phyloP scores from a whole-genome alignment of 2,113 vertebrate genomes.

The Pelecanus crispus region DNA sequence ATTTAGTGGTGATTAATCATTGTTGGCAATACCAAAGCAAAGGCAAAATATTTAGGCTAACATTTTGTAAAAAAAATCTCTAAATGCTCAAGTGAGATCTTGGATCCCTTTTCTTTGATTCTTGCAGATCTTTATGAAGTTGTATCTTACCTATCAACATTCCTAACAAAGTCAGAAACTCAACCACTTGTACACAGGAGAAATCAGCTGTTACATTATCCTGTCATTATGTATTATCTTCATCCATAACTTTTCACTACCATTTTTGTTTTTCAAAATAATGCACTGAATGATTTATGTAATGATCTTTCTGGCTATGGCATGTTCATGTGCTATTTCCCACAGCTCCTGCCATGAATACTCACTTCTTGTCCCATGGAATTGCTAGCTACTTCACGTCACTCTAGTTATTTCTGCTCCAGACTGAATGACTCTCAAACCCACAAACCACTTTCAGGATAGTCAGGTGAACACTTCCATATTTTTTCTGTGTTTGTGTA shows the following conservation, averaged over 20 bases:
- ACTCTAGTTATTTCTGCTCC: neutral
- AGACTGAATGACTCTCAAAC: neutral
- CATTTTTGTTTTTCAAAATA: neutral
- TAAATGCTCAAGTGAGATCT: neutral
- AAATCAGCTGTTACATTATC: neutral
- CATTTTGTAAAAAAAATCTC: neutral
- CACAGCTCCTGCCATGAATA: neutral
- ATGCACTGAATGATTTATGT: neutral
- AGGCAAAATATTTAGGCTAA: neutral
- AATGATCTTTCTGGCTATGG: neutral
- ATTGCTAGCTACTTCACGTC: neutral
- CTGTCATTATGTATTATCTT: neutral
- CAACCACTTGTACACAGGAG: neutral
- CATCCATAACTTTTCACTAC: neutral
- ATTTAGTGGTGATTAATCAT: neutral
- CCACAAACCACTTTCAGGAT: neutral
- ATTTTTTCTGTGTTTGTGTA: neutral
- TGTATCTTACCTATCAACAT: neutral
- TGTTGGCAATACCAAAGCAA: neutral
- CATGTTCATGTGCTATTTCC: neutral
- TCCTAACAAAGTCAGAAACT: neutral
- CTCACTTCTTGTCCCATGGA: neutral
- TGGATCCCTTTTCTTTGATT: neutral
- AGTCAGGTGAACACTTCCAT: neutral
- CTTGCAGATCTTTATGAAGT: neutral